Evolutionary conservation across 1,140 invertebrate genomes (phyloP), one percentile per base, ranked within the genome.

Genomic region (Stegodyphus dumicola): DNA sequence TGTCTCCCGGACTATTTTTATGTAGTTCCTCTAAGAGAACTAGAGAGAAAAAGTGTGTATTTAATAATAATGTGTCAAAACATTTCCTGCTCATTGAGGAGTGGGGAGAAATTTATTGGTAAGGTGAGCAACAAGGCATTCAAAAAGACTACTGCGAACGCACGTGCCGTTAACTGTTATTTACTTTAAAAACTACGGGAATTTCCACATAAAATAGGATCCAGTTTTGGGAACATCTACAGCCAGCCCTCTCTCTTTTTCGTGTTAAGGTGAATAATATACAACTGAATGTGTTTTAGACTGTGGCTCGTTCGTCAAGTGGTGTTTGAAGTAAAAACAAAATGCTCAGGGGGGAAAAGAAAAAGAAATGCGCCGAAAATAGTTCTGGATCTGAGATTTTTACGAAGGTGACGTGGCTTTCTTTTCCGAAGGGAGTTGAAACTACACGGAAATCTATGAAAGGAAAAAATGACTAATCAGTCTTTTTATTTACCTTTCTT

Each of bases 281-380:
- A 53, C 53, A 48, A 54, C 18, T 80, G 67, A 71, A 80, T 78
- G 77, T 78, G 77, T 78, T 78, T 78, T 78, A 69, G 52, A 70
- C 49, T 80, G 77, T 71, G 48, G 15, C 17, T 67, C 77, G 53
- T 71, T 71, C 67, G 15, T 71, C 67, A 71, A n/a, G 53, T 33
- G 17, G 67, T 80, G 77, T 80, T 80, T 70, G 10, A 80, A 80
- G 77, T 71, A 64, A 80, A 80, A 80, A 80, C 77, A 80, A 80
- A 64, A 60, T 33, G 48, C 10, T 48, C 6, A n/a, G 18, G 53
- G 17, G n/a, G 77, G n/a, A 53, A 78, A 53, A 78, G 54, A 52
- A 18, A 53, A 69, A 71, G 49, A 70, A 71, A 13, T n/a, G 67
- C 11, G 6, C 77, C 51, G 15, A 70, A 80, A 80, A 80, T 80